Evolutionary conservation across 1,140 invertebrate genomes (phyloP).

Genomic region (Onthophagus taurus): DNA sequence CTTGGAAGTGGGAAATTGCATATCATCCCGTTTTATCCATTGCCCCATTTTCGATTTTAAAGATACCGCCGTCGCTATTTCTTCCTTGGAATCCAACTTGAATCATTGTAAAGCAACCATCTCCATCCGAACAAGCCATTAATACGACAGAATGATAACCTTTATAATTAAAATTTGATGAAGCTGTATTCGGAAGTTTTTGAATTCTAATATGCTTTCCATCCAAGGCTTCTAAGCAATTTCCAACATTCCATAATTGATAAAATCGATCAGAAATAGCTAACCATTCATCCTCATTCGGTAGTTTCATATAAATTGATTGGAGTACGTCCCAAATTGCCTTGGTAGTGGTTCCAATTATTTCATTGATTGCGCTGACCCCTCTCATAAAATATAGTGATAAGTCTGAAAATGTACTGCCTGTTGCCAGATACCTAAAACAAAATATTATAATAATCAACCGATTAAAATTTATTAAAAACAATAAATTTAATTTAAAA

Average conservation of each 20-base stretch:
- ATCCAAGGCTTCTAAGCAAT: constrained; percentile 39
- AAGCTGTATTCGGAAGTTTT: constrained; percentile 29
- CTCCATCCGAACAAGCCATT: constrained; percentile 37
- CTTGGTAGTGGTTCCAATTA: constrained; percentile 13
- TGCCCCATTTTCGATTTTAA: too few relatives aligned
- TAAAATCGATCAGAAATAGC: constrained; percentile 14
- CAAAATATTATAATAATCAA: too few relatives aligned
- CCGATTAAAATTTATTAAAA: too few relatives aligned
- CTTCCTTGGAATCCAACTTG: constrained; percentile 38
- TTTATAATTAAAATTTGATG: constrained; percentile 39
- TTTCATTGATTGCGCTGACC: constrained; percentile 15
- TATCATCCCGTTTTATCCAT: too few relatives aligned
- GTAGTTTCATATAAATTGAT: constrained; percentile 17
- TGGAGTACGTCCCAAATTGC: constrained; percentile 12
- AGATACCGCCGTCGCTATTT: constrained; percentile 20
- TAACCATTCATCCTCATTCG: constrained; percentile 15
- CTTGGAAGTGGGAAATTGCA: too few relatives aligned
- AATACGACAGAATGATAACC: constrained; percentile 36
- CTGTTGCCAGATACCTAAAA: constrained; percentile 17
- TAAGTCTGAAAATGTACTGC: constrained; percentile 10
- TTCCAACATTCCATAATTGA: constrained; percentile 32
- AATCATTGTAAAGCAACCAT: constrained; percentile 35
- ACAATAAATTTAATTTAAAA: too few relatives aligned
- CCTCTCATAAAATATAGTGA: constrained; percentile 17
- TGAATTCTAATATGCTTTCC: constrained; percentile 38